Conservation (phyloP, 2,797 vertebrate species). For the Tympanoctomys barrerae region DNA sequence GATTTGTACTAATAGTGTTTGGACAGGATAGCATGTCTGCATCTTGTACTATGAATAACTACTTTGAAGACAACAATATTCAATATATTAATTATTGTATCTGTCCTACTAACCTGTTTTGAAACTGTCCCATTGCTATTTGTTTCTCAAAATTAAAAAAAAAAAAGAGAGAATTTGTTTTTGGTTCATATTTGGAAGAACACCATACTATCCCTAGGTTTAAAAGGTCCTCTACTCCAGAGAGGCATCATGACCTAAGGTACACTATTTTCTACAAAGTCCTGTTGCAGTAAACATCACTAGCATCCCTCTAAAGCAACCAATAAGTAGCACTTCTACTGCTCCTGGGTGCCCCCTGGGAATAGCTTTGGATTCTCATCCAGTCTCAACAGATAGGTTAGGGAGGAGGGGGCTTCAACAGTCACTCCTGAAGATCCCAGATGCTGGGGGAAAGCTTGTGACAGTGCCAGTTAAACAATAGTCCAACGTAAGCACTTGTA, state of each 20-base stretch:
- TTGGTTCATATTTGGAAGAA: not conserved
- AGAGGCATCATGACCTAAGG: not conserved
- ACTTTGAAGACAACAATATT: too few relatives aligned
- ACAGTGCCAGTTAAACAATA: not conserved
- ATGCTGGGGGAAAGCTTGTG: not conserved
- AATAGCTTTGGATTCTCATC: not conserved
- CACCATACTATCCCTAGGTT: not conserved
- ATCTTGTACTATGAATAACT: too few relatives aligned
- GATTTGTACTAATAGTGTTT: too few relatives aligned
- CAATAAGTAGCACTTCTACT: not conserved
- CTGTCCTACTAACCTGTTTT: too few relatives aligned
- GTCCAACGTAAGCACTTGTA: slow-evolving; percentile 58
- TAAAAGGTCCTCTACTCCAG: not conserved
- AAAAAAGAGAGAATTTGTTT: not conserved
- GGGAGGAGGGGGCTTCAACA: not conserved
- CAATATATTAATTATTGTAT: too few relatives aligned
- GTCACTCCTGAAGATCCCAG: not conserved
- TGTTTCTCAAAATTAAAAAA: too few relatives aligned
- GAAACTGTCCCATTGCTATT: too few relatives aligned
- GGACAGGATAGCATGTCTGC: too few relatives aligned
- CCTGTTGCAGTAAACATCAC: not conserved
- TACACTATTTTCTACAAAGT: not conserved
- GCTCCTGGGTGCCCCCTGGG: not conserved
- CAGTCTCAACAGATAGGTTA: not conserved
- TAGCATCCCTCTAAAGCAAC: not conserved